Evolutionary conservation across 2,888 invertebrate species (phyloP).

Genomic region (Meghimatium bilineatum): DNA sequence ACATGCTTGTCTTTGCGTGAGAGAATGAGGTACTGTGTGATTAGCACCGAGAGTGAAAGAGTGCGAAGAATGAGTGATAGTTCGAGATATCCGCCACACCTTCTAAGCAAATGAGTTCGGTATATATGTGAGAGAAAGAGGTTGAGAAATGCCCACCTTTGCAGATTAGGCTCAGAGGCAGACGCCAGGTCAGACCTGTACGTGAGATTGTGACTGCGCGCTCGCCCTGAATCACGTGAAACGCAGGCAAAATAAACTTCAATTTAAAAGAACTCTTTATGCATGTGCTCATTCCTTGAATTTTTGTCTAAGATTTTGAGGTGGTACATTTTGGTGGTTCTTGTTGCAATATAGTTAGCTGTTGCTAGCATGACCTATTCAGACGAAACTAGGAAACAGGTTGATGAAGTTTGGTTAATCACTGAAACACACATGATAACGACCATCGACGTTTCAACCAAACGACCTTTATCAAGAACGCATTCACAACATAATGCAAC

Average conservation of each 20-base stretch:
- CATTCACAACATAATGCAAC: too few relatives aligned
- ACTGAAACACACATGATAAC: too few relatives aligned
- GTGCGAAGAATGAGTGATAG: background rate
- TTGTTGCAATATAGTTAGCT: background rate
- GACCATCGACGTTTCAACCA: too few relatives aligned
- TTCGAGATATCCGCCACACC: background rate
- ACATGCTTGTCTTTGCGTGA: background rate
- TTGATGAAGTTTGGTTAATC: too few relatives aligned
- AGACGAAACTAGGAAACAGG: too few relatives aligned
- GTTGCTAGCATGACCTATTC: too few relatives aligned
- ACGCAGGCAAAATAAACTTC: background rate
- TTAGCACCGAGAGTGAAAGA: background rate
- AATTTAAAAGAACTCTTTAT: background rate
- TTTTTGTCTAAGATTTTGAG: background rate
- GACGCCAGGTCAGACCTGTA: background rate
- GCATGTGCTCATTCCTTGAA: background rate
- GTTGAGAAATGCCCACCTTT: slow-evolving; percentile 12
- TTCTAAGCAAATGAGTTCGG: background rate
- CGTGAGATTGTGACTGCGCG: background rate
- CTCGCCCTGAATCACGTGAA: background rate
- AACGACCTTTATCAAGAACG: too few relatives aligned
- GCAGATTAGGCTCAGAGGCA: slow-evolving; percentile 7
- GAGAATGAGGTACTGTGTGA: background rate
- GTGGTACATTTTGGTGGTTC: background rate
- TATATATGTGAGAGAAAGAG: background rate